Conservation (phyloP, 1,140 invertebrate species). For the Bombus terrestris region DNA sequence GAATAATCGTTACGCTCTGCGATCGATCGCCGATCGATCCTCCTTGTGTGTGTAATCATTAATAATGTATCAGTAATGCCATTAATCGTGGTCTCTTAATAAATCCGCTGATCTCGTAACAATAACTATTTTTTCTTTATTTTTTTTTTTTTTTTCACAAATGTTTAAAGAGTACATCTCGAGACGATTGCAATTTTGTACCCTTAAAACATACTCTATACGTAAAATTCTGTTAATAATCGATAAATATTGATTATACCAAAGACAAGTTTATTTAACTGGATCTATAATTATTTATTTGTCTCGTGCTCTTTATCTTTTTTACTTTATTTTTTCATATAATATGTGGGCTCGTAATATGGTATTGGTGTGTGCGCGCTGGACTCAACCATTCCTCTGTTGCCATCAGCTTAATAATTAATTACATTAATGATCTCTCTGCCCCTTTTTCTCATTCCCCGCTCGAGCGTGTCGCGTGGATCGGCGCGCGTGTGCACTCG, state of each 20-base stretch:
- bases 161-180: not conserved
- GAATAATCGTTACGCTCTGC: slow-evolving; percentile 56
- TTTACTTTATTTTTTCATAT: not conserved
- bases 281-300: not conserved
- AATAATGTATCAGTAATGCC: slow-evolving; percentile 43
- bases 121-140: slow-evolving; percentile 36
- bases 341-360: slow-evolving; percentile 61
- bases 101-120: slow-evolving; percentile 54
- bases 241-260: not conserved
- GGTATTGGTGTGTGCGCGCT: slow-evolving; percentile 61
- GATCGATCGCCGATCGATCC: slow-evolving; percentile 40
- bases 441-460: slow-evolving; percentile 9
- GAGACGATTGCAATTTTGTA: not conserved
- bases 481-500: not conserved
- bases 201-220: not conserved
- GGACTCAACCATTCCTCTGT: slow-evolving; percentile 67
- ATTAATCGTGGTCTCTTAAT: slow-evolving; percentile 58
- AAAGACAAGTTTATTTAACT: not conserved
- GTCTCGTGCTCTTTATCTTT: not conserved
- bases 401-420: slow-evolving; percentile 63
- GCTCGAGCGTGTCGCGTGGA: not conserved
- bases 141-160: not conserved
- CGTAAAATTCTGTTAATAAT: not conserved
- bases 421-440: slow-evolving; percentile 54
- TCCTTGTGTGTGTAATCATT: slow-evolving; percentile 48